Evolutionary conservation across 2,888 invertebrate genomes (phyloP).

Genomic region (Eupithecia tripunctaria): DNA sequence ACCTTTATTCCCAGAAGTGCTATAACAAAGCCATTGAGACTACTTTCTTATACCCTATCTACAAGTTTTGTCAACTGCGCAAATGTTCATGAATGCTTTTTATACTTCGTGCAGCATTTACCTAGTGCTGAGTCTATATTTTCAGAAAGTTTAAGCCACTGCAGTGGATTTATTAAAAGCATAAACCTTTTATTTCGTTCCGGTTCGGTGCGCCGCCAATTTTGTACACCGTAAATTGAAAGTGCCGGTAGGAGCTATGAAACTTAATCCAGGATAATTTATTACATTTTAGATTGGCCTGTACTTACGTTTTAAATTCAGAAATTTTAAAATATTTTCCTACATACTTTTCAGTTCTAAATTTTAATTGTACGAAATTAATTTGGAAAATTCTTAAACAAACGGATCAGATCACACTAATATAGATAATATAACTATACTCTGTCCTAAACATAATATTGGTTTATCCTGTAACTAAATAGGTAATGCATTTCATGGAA

Average conservation of each 20-base stretch:
- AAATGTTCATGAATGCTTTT: background rate
- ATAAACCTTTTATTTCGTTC: constrained; percentile 54
- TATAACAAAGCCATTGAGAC: background rate
- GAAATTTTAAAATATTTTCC: background rate
- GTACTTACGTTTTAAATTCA: constrained; percentile 2
- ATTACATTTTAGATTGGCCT: constrained; percentile 44
- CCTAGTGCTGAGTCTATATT: constrained; percentile 13
- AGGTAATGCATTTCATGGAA: background rate
- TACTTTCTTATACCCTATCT: background rate
- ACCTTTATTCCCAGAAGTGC: background rate
- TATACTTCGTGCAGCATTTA: background rate
- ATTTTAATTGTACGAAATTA: background rate
- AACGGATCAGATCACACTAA: background rate
- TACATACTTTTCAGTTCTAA: background rate
- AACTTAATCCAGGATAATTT: constrained; percentile 55
- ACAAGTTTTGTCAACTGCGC: constrained; percentile 5
- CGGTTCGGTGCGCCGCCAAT: constrained; percentile 52
- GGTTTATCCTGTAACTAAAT: background rate
- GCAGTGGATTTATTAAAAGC: constrained; percentile 46
- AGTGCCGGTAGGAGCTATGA: constrained; percentile 49
- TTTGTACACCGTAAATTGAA: constrained; percentile 53
- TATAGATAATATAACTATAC: background rate
- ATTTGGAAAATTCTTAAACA: background rate
- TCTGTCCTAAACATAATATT: background rate
- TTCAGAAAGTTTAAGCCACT: constrained; percentile 25